Base-by-base conservation (phyloP, 2,888 invertebrate species). In the Drosophila meridionalis region DNA sequence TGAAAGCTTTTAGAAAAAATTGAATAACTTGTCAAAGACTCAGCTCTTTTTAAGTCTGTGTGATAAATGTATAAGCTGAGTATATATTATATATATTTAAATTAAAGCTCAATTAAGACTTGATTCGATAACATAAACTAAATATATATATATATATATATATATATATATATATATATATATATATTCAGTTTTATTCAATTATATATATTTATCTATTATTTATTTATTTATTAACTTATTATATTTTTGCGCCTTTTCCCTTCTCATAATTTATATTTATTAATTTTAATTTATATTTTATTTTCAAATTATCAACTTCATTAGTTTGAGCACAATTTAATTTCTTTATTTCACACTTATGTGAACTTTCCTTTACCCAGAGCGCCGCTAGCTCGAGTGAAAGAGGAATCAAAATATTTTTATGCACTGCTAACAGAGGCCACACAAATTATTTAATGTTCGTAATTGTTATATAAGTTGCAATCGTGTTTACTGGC, bases 391-490 rank as follows among this genome's bases (percentile, higher is more conserved):
- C 14, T 2, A 36, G 36, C 9, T 40, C 2, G 11, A 20, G n/a
- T 20, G 20, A 52, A 20, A 26, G 42, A 14, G 28, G 30, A 34
- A 36, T 14, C 12, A 3, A 36, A 34, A 7, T 12, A 52, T 28
- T 26, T 57, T 56, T 45, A 50, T 42, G 38, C 14, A 47, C 11
- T 56, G 40, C 20, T 20, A 45, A 50, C 42, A 56, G 63, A 52
- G 55, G 26, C 53, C 26, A 57, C n/a, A 34, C 42, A 65, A 55
- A 66, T 85, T 60, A 55, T 71, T 67, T 61, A 76, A 69, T 76
- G 32, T 48, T 58, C 45, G 48, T 70, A 69, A 80, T 80, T 70
- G 74, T 70, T 74, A 48, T 53, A 70, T 53, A 68, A 83, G 65
- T 42, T 61, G 43, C 55, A 58, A 11, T 64, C 56, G 32, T 47